A percentile compares a stretch with the other conserved stretches of the same genome.
These are phyloP conservation scores for Brotula barbata DNA, from an alignment of 2,797 vertebrate species.

Conservation along the genomic window DNA sequence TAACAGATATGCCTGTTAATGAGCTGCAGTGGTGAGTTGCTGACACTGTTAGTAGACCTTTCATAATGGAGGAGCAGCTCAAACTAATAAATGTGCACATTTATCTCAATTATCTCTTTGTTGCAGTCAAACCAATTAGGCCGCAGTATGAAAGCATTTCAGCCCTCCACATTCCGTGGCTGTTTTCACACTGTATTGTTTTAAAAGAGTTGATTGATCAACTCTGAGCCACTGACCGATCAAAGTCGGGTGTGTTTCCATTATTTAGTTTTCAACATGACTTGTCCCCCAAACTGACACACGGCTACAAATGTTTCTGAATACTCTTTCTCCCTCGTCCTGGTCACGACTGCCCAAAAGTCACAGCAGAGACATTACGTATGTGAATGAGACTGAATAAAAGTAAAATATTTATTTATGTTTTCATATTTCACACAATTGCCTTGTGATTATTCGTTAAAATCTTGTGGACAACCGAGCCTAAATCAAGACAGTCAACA, in stretches of 20 bases:
- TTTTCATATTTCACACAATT: too few species aligned
- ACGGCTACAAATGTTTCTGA: too few species aligned
- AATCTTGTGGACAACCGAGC: too few species aligned
- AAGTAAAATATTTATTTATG: too few species aligned
- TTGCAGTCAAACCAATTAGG: constrained; percentile 40
- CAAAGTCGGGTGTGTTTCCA: too few species aligned
- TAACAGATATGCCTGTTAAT: neutral
- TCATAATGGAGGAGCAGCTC: constrained; percentile 33
- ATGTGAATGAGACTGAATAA: too few species aligned
- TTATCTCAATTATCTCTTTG: constrained; percentile 36
- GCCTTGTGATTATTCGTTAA: too few species aligned
- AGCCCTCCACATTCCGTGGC: constrained; percentile 33
- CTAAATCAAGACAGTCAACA: too few species aligned
- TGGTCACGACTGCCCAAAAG: too few species aligned
- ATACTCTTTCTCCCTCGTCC: too few species aligned
- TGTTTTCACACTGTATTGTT: neutral
- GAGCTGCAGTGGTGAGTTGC: neutral
- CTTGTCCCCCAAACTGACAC: neutral
- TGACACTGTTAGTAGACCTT: constrained; percentile 5
- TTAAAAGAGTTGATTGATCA: neutral
- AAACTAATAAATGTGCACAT: constrained; percentile 40
- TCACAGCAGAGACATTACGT: too few species aligned
- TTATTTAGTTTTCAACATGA: neutral
- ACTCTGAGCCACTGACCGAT: too few species aligned
- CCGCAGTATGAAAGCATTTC: constrained; percentile 20